Percentiles rank a stretch among this genome's conserved stretches.
Evolutionary conservation across 2,797 vertebrate species (phyloP).

Genomic region (Sternotherus odoratus): DNA sequence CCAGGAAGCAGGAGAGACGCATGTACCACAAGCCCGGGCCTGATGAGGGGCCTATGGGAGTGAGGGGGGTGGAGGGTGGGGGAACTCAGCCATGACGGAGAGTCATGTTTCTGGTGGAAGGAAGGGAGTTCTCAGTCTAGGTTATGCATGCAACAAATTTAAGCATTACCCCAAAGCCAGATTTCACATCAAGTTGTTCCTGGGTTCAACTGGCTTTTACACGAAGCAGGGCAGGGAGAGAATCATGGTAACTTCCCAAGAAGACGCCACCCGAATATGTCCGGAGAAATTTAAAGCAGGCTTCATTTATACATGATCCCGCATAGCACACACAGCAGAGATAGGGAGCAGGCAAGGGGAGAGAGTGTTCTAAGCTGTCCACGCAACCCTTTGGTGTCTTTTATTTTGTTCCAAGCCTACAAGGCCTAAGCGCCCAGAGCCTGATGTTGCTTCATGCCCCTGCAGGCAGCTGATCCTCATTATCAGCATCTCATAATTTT

Average conservation of each 20-base stretch:
- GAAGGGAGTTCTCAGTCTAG: background rate
- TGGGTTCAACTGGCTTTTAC: background rate
- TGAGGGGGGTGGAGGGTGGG: background rate
- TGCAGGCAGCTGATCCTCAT: conserved; percentile 3
- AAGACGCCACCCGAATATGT: background rate
- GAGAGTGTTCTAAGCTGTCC: background rate
- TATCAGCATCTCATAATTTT: background rate
- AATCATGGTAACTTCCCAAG: background rate
- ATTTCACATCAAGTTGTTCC: background rate
- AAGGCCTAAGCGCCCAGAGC: background rate
- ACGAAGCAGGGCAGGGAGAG: background rate
- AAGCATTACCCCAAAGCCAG: background rate
- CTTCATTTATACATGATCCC: background rate
- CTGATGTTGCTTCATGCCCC: conserved; percentile 17
- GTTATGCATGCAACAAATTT: background rate
- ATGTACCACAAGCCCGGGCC: background rate
- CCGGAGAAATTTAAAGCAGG: accelerated
- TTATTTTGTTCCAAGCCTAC: conserved; percentile 1
- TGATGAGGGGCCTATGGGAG: background rate
- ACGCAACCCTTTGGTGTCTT: background rate
- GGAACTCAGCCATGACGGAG: no score
- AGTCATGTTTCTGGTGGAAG: no score
- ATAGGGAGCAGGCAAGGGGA: background rate
- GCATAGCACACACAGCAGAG: accelerated
- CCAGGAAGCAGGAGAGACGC: background rate